phyloP scores from a whole-genome alignment of 2,113 vertebrate species.

The Empidonax alnorum region DNA sequence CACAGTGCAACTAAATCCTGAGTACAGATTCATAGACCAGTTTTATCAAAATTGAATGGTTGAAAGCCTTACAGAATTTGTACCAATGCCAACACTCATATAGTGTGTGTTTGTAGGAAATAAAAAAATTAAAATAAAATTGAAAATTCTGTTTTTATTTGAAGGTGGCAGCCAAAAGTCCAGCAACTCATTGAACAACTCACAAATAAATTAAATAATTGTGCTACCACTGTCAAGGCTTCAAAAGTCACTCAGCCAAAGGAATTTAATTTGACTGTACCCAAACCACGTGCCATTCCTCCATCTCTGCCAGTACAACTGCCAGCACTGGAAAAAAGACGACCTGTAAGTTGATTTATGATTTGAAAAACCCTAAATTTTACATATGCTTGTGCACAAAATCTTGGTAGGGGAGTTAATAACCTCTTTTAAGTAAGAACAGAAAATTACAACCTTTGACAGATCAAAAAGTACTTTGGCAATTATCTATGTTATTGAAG shows the following conservation, averaged over 20 bases:
- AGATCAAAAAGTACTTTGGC: neutral
- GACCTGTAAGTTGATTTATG: constrained; percentile 77
- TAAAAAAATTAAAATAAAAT: neutral
- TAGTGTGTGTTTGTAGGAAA: neutral
- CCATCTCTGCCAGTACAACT: constrained; percentile 74
- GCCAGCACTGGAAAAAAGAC: constrained; percentile 70
- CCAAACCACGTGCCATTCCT: constrained; percentile 77
- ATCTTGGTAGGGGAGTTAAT: neutral
- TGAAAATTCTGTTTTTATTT: constrained; percentile 26
- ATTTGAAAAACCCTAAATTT: neutral
- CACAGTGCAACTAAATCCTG: neutral
- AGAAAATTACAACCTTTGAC: neutral
- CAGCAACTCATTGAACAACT: constrained; percentile 78
- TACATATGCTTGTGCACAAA: neutral
- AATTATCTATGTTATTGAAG: neutral
- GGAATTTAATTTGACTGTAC: constrained; percentile 84
- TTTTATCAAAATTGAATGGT: neutral
- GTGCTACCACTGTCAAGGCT: constrained; percentile 56
- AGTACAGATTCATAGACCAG: neutral
- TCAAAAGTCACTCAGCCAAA: constrained; percentile 77
- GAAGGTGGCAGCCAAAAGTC: constrained; percentile 86
- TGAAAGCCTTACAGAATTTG: neutral
- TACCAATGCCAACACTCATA: neutral
- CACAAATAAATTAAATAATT: constrained; percentile 34
- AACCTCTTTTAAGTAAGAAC: neutral